Base-by-base conservation (phyloP, 1,140 invertebrate species). In the Luehdorfia chinensis region DNA sequence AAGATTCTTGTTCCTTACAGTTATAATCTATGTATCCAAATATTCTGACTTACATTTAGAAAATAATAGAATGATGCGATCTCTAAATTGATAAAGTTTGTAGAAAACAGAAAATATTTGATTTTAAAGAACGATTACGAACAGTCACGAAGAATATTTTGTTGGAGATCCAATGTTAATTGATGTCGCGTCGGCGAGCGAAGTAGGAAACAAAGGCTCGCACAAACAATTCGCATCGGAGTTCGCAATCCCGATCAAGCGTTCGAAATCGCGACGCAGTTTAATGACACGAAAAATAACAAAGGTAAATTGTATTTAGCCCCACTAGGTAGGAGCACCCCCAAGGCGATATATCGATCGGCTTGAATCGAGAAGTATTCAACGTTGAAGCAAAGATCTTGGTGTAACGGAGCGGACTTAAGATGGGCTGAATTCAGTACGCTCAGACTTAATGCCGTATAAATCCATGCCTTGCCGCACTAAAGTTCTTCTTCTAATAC, bases 211-310 rank as follows among this genome's bases (percentile, higher is more conserved):
- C 83, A 86, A 86, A 86, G 77, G 83, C 70, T 84, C 80, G n/a
- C n/a, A 83, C 78, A 84, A 86, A 84, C 83, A 86, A 86, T 86
- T 83, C 83, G 78, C 75, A 79, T 84, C 64, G 75, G 66, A 77
- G 79, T 81, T 84, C 78, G 80, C 75, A 83, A 79, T 76, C 65
- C 79, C 76, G 83, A 83, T 86, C 78, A 55, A 83, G 77, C 76
- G 76, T 83, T 84, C 71, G 74, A 71, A 80, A 84, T 83, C 77
- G 73, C 79, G 69, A 84, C 83, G 80, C 78, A 84, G 80, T 84
- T 86, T 81, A 86, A 86, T 86, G 83, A 86, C 75, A 84, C 80
- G 83, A 86, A 84, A 86, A 86, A 86, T 86, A 86, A 86, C 83
- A 86, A 84, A 84, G 78, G 83, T 86, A 86, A 84, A 86, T 86